Evolutionary conservation across 1,140 invertebrate genomes (phyloP), one percentile per base, ranked within the genome.

Genomic region (Nixonia krombeini): DNA sequence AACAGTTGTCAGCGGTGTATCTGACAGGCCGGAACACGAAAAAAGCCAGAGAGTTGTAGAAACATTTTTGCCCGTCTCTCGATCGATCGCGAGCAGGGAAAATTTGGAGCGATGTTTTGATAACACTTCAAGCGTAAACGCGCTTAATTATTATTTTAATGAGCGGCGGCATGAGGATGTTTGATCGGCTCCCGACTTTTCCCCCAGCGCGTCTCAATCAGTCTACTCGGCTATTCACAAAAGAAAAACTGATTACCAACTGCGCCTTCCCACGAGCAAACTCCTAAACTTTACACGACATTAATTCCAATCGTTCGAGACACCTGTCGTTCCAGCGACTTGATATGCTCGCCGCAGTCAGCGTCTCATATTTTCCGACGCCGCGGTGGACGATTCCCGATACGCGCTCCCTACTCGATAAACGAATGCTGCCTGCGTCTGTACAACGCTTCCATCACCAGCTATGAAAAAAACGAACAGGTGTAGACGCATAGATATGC

Each of bases 1-100:
- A 50, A 50, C 53, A 58, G 51, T 65, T 53, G 53, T 58, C 49
- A 46, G 41, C 10, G 33, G 53, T 65, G 62, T 10, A 29, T 13
- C 40, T 52, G 62, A 58, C 62, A 58, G 62, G 51, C 57, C 28
- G 35, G 53, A 58, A 58, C 55, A 49, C 4, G 29, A 47, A 65
- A 65, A 65, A 65, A 40, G 41, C 40, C 51, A 23, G 13, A 61
- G 46, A 61, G 33, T 53, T 53, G 41, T 42, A 49, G 21, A 21
- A 21, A 21, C 21, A 21, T 21, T 3, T 21, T 21, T 3, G 6
- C 2, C 21, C 21, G 2, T 21, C 18, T n/a, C n/a, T n/a, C n/a
- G n/a, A n/a, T n/a, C n/a, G n/a, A n/a, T n/a, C n/a, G n/a, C n/a
- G n/a, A n/a, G 17, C 26, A 53, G 49, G 37, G 50, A 55, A 44